Conservation (phyloP, 2,888 invertebrate genomes). For the Platypus cylindrus region DNA sequence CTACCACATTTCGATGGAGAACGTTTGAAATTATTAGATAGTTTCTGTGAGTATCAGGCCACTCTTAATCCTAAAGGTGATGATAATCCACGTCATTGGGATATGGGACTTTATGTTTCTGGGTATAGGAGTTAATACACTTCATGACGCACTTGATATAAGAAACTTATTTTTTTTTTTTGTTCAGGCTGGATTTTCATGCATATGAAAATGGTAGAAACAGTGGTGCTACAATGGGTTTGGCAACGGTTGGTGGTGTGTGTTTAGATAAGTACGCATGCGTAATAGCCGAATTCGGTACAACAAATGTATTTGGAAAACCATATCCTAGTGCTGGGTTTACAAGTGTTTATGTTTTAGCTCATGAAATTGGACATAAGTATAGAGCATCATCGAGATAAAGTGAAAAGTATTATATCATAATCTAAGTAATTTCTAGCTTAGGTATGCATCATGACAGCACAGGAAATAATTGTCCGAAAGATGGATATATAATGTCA, state of each 20-base stretch:
- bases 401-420: background rate
- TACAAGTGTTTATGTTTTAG: slow-evolving; percentile 68
- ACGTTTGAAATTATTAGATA: slow-evolving; percentile 52
- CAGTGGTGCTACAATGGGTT: slow-evolving; percentile 66
- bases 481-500: slow-evolving; percentile 72
- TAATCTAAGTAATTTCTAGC: slow-evolving; percentile 33
- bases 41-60: slow-evolving; percentile 60
- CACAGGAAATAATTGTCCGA: slow-evolving; percentile 55
- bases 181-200: slow-evolving; percentile 55
- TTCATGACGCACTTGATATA: slow-evolving; percentile 1
- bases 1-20: slow-evolving; percentile 55
- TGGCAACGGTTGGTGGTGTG: slow-evolving; percentile 69
- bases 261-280: slow-evolving; percentile 61
- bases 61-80: slow-evolving; percentile 53
- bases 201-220: slow-evolving; percentile 55
- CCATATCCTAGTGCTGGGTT: slow-evolving; percentile 77
- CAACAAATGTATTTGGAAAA: slow-evolving; percentile 56
- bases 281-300: slow-evolving; percentile 67
- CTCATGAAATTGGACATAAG: slow-evolving; percentile 79
- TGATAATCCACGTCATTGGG: slow-evolving; percentile 62
- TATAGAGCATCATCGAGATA: too few species aligned
- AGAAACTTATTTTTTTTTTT: slow-evolving; percentile 3
- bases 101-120: slow-evolving; percentile 64
- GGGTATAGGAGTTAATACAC: slow-evolving; percentile 37
- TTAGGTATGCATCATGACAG: slow-evolving; percentile 74